Evolutionary conservation across 2,797 vertebrate species (phyloP), one percentile per base, ranked within the genome.

Genomic region (Cynodonichthys magdalenae): DNA sequence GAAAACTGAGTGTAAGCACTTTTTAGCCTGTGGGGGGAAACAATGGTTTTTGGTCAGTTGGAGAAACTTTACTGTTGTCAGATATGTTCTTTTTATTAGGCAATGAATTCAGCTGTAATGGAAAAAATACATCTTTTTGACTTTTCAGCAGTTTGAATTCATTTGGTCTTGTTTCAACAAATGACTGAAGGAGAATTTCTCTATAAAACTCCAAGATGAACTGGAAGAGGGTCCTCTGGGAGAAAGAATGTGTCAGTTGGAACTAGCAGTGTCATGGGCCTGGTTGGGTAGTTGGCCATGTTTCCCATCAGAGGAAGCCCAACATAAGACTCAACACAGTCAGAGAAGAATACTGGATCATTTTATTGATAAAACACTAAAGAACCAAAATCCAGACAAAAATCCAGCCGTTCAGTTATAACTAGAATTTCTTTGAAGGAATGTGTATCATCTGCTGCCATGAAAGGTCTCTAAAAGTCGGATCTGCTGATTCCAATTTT

Each of bases 1-100:
- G 70, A 89, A 90, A 81, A 77, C 76, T 81, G 69, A 80, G 73
- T 63, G 77, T 85, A 89, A 90, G 90, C 88, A 86, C 73, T 88
- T 77, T 61, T 89, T 74, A 36, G 59, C 74, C 63, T 41, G 39
- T 48, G 55, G 49, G 73, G 69, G 58, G 71, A 86, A 84, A 79
- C 71, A 82, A 74, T 74, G 49, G 75, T 74, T 83, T 77, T 52
- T 83, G 79, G 71, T 87, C 59, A 60, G 64, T 82, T 63, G 45
- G 18, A 74, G 65, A 80, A 75, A 73, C 67, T 47, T 75, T 56
- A 28, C 63, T 71, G 63, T 69, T 47, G 20, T 82, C 53, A 64
- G 36, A 73, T 63, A 77, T 85, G 82, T 85, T 64, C 66, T 57
- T 63, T 86, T 86, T 76, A 87, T 83, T 71, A 69, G 66, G 44